Evolutionary conservation across 1,140 invertebrate genomes (phyloP).

Genomic region (Trichonephila inaurata): DNA sequence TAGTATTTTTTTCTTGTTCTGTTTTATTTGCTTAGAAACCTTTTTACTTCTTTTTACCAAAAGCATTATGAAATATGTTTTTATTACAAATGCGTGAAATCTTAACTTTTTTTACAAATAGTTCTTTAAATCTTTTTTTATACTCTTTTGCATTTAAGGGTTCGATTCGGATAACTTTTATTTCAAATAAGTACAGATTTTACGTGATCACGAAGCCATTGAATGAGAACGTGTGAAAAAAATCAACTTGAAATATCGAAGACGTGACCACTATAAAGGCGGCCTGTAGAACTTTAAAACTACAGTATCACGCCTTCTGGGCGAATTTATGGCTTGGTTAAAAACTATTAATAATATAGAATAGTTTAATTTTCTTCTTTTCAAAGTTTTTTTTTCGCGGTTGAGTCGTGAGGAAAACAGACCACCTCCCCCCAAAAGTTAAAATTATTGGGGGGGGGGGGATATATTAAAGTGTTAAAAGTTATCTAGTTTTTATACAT

Average conservation of each 20-base stretch:
- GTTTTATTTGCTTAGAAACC: too few relatives aligned
- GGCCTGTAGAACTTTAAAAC: neutral
- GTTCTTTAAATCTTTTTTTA: too few relatives aligned
- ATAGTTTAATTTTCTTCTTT: neutral
- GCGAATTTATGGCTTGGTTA: neutral
- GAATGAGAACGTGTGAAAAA: conserved; percentile 28
- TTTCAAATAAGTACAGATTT: neutral
- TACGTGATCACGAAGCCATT: conserved; percentile 32
- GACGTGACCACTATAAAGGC: conserved; percentile 17
- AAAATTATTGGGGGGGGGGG: neutral
- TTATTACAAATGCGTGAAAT: too few relatives aligned
- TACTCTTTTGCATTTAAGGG: too few relatives aligned
- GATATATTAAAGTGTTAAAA: neutral
- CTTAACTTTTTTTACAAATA: too few relatives aligned
- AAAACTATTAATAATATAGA: conserved; percentile 4
- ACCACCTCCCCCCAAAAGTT: neutral
- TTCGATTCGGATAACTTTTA: neutral
- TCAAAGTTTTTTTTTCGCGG: neutral
- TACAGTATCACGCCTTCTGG: neutral
- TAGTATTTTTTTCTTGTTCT: too few relatives aligned
- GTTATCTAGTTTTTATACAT: neutral
- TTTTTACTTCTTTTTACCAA: too few relatives aligned
- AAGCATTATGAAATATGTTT: too few relatives aligned
- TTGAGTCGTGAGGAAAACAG: neutral
- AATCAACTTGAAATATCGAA: conserved; percentile 43